phyloP scores from a whole-genome alignment of 2,113 vertebrate genomes.

The Podarcis muralis region DNA sequence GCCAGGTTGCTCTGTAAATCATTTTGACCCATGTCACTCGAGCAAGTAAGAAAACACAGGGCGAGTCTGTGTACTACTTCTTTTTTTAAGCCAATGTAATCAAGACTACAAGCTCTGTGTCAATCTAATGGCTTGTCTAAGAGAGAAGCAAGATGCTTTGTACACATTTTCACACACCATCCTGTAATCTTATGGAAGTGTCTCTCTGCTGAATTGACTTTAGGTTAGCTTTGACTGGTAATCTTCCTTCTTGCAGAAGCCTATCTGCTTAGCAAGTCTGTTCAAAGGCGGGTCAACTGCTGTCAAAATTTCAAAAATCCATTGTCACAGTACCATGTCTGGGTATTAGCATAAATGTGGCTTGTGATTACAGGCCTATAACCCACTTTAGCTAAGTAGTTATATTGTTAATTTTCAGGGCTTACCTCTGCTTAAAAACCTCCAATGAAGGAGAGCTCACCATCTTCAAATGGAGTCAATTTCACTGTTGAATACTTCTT shows the following conservation, averaged over 20 bases:
- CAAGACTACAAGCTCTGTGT: not conserved
- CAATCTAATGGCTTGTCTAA: not conserved
- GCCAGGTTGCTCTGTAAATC: not conserved
- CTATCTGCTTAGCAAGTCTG: not conserved
- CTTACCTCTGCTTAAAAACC: not conserved
- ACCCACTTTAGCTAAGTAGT: not conserved
- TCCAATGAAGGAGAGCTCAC: no score
- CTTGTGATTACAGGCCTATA: conserved; percentile 2
- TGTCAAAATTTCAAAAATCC: not conserved
- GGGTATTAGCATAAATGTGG: not conserved
- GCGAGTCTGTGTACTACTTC: not conserved
- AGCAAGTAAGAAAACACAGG: not conserved
- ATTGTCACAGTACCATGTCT: not conserved
- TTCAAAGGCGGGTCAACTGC: not conserved
- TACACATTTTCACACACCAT: not conserved
- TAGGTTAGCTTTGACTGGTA: not conserved
- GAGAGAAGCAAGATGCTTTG: not conserved
- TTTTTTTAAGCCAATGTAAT: not conserved
- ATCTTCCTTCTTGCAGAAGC: not conserved
- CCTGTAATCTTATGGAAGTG: not conserved
- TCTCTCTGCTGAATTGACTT: not conserved
- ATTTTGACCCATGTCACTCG: not conserved
- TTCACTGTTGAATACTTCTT: not conserved
- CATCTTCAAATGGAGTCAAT: no score
- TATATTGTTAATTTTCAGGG: not conserved